Percentiles rank a stretch among this genome's conserved stretches.
phyloP scores from a whole-genome alignment of 2,113 vertebrate genomes.

The Rhea pennata region DNA sequence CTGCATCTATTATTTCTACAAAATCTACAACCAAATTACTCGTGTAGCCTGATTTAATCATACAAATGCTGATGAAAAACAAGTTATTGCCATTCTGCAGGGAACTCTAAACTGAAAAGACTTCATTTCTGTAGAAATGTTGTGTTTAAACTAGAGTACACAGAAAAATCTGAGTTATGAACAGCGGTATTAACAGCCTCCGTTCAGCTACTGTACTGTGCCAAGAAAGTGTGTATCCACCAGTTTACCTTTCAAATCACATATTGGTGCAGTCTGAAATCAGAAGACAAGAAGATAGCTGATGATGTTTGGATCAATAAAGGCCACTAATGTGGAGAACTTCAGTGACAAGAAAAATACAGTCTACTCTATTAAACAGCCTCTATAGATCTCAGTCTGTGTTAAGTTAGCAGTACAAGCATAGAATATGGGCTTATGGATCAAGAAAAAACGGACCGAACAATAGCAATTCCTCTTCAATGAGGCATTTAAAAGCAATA shows the following conservation, averaged over 20 bases:
- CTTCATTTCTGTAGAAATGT: not conserved
- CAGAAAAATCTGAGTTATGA: not conserved
- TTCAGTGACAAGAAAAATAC: conserved; percentile 62
- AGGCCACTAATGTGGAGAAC: conserved; percentile 50
- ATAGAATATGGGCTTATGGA: not conserved
- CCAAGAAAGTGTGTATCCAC: not conserved
- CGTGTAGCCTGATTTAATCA: not conserved
- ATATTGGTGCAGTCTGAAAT: not conserved
- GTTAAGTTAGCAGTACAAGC: conserved; percentile 54
- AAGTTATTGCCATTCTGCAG: not conserved
- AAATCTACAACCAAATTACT: not conserved
- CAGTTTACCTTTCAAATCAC: conserved; percentile 2
- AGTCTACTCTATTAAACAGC: conserved; percentile 50
- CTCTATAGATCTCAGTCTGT: conserved; percentile 35
- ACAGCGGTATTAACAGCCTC: not conserved
- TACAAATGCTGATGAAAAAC: not conserved
- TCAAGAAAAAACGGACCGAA: conserved; percentile 24
- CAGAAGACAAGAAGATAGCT: conserved; percentile 21
- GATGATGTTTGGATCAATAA: conserved; percentile 57
- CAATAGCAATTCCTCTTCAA: conserved; percentile 51
- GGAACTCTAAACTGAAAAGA: not conserved
- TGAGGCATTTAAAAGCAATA: conserved; percentile 36
- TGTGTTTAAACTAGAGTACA: not conserved
- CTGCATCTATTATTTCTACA: not conserved
- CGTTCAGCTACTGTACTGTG: not conserved